phyloP scores from a whole-genome alignment of 2,113 vertebrate species.

The Gymnobelideus leadbeateri region DNA sequence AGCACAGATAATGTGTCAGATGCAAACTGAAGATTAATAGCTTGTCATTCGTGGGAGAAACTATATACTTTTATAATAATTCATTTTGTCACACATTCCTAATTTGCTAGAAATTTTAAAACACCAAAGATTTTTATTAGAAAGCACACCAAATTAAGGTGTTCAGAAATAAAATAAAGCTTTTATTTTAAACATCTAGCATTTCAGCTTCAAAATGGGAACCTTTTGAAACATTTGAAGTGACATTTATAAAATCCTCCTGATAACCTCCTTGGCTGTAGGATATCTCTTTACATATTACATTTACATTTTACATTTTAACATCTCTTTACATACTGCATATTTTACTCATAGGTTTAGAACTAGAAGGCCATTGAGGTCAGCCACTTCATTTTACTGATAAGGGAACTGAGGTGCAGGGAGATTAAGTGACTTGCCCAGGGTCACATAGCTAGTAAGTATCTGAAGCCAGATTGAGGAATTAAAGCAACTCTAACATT shows the following conservation, averaged over 20 bases:
- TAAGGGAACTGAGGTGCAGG: neutral
- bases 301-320: neutral
- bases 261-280: neutral
- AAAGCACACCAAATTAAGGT: neutral
- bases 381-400: neutral
- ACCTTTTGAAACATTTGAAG: slow-evolving; percentile 11
- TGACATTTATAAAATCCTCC: neutral
- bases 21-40: neutral
- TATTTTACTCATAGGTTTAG: neutral
- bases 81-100: neutral
- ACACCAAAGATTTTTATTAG: neutral
- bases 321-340: neutral
- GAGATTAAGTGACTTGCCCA: neutral
- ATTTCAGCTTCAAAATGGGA: slow-evolving; percentile 9
- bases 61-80: slow-evolving; percentile 20
- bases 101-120: slow-evolving; percentile 16
- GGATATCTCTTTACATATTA: neutral
- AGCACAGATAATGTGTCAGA: slow-evolving; percentile 4
- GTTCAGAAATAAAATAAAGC: neutral
- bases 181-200: neutral
- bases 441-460: neutral
- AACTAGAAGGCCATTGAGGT: neutral
- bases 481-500: neutral
- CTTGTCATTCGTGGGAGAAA: slow-evolving; percentile 9
- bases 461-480: neutral